Evolutionary conservation across 2,797 vertebrate genomes (phyloP), one percentile per base, ranked within the genome.

Genomic region (Rhynchotus rufescens): DNA sequence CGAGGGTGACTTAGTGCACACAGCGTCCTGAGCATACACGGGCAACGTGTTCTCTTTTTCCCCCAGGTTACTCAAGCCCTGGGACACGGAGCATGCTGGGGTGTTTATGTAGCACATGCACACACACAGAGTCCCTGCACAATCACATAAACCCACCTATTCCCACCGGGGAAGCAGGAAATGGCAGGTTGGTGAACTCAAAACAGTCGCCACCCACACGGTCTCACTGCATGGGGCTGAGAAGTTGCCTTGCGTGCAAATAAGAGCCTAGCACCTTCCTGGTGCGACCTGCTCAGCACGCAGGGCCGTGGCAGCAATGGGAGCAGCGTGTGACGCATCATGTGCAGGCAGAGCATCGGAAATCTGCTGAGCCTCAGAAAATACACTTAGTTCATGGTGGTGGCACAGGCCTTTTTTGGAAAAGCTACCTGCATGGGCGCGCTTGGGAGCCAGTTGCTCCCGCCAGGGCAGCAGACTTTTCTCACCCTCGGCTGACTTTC

Each of bases 151-250:
- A 10, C 45, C 45, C 21, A 10, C 45, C 45, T 21, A 11, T 11
- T 49, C 22, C 47, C 80, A 79, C 62, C 32, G 84, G 80, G 89
- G 85, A 65, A 60, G 88, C 67, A 91, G 85, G 67, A 94, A 92
- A 81, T 12, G 0, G 57, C 44, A 0, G 0, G 57, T 54, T 88
- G 49, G 64, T 40, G 44, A 91, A 92, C 75, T 68, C 2, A 2
- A 88, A 88, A 86, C 78, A 12, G 74, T 57, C 80, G 52, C 88
- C 93, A 94, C 89, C 94, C 80, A 86, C 82, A 52, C 57, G 36
- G 80, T 40, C 92, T 60, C 72, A 47, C 0, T 0, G 61, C 56
- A n/a, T 38, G 65, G 72, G 23, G 66, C 83, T 77, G 42, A 74
- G 82, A 94, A 89, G 36, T 51, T 52, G 59, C 51, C 47, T 84